Base-by-base conservation (phyloP, 2,888 invertebrate genomes). In the Microctonus hyperodae region DNA sequence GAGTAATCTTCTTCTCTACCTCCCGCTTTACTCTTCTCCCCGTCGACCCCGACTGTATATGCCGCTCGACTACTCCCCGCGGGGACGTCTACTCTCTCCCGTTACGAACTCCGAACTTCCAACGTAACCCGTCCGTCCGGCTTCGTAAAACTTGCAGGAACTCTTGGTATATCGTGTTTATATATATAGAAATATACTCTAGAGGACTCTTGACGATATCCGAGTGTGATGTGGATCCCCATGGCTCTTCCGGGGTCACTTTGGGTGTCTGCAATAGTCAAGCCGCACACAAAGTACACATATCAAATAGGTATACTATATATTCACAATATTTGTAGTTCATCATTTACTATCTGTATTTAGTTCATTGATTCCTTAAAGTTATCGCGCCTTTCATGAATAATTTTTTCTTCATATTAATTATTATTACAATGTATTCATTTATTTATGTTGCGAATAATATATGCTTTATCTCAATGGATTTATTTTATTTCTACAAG, bases 61-160 rank as follows among this genome's bases (percentile, higher is more conserved):
- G 28, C 25, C 31, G 50, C 50, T 20, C 35, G 51, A 44, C 56
- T 55, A 62, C 62, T 62, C 44, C 59, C 40, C 57, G 50, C 65
- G 69, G 69, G 73, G 72, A 70, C 64, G 55, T 63, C 53, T 25
- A 28, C 63, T 55, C 68, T 60, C 63, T 65, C 64, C 69, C 70
- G 72, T 73, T 72, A 75, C 74, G 73, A 78, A 78, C 76, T 76
- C 74, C 75, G 69, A 78, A 78, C 76, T 78, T 77, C 74, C 74
- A 75, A 63, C 74, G 72, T 73, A 68, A 69, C 74, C 70, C 67
- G 61, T 61, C 58, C 67, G 51, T 67, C 57, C 68, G 50, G 73
- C 69, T 75, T 77, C 78, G 76, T 78, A 78, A 79, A 79, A 78
- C 78, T 78, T 75, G 72, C 75, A 67, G 51, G 50, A 67, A 37